Conservation (phyloP, 2,888 invertebrate species). For the Malachius bipustulatus region DNA sequence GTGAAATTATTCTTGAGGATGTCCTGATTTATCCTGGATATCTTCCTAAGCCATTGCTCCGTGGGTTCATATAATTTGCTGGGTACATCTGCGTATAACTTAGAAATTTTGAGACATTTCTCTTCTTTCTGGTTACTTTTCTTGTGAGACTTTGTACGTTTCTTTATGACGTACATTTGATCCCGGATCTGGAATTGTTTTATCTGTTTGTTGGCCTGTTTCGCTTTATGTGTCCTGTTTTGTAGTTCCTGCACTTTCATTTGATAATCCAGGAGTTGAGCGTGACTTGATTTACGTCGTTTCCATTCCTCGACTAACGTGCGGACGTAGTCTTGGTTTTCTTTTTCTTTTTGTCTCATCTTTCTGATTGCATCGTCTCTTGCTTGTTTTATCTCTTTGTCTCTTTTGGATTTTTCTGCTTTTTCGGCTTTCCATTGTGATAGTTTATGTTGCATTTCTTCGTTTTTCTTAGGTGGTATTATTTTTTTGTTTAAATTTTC, state of each 20-base stretch:
- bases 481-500: too few relatives aligned
- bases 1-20: background rate
- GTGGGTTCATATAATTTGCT: constrained; percentile 1
- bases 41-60: background rate
- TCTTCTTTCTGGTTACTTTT: too few relatives aligned
- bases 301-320: background rate
- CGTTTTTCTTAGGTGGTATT: background rate
- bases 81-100: too few relatives aligned
- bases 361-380: too few relatives aligned
- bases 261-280: too few relatives aligned
- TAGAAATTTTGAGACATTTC: too few relatives aligned
- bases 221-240: background rate
- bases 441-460: background rate
- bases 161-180: background rate
- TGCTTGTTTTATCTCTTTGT: background rate
- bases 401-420: background rate
- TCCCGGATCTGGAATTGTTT: background rate
- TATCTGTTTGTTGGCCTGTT: background rate
- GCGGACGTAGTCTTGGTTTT: background rate
- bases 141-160: too few relatives aligned
- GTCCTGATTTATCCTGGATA: too few relatives aligned
- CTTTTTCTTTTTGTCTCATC: background rate
- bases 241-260: background rate
- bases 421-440: background rate
- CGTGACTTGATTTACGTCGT: background rate